Conservation (phyloP, 2,888 invertebrate genomes). For the Cephus spinipes region DNA sequence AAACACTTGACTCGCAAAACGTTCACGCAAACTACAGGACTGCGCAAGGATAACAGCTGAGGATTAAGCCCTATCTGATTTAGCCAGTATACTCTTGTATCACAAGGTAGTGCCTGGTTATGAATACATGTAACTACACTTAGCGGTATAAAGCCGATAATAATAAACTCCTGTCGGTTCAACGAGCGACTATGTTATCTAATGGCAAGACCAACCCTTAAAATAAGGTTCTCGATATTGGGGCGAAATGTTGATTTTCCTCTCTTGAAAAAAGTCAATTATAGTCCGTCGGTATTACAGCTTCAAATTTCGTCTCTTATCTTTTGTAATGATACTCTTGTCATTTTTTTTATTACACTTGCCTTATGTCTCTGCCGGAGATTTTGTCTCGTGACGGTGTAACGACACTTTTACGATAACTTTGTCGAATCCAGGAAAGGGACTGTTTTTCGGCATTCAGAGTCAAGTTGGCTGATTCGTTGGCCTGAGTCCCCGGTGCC, state of each 20-base stretch:
- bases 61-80: not conserved
- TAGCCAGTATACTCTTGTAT: not conserved
- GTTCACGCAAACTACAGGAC: not conserved
- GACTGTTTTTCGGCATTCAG: not conserved
- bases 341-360: not conserved
- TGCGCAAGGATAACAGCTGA: not conserved
- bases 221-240: not conserved
- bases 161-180: not conserved
- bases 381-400: not conserved
- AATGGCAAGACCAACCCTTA: not conserved
- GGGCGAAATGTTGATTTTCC: not conserved
- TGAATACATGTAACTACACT: not conserved
- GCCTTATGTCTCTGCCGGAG: not conserved
- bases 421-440: not conserved
- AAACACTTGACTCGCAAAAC: not conserved
- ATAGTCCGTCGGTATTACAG: not conserved
- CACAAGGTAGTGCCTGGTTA: not conserved
- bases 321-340: not conserved
- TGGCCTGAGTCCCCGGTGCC: not conserved
- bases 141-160: not conserved
- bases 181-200: not conserved
- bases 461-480: not conserved
- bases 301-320: not conserved
- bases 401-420: not conserved
- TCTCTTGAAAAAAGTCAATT: not conserved